A percentile compares a stretch with the other conserved stretches of the same genome.
phyloP scores from a whole-genome alignment of 2,888 invertebrate species.

The Pseudolycoriella hygida region DNA sequence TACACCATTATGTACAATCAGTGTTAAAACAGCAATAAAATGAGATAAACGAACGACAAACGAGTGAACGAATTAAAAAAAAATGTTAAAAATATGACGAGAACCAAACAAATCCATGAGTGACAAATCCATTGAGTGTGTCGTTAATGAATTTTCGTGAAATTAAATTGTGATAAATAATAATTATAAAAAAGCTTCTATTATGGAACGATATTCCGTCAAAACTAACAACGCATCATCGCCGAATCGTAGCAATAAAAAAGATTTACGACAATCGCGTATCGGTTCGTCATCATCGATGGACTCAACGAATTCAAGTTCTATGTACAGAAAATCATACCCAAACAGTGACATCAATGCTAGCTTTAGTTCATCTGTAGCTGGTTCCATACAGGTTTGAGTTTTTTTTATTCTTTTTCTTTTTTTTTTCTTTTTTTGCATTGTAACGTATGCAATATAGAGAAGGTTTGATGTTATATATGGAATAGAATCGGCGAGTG shows the following conservation, averaged over 20 bases:
- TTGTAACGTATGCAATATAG: neutral
- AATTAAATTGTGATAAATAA: too few species aligned
- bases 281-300: constrained; percentile 1
- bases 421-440: neutral
- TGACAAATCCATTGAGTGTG: too few species aligned
- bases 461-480: too few species aligned
- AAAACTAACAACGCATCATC: neutral
- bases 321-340: constrained; percentile 7
- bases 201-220: neutral
- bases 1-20: too few species aligned
- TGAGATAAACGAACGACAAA: too few species aligned
- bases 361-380: neutral
- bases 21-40: too few species aligned
- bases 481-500: too few species aligned
- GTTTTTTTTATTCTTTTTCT: neutral
- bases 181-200: too few species aligned
- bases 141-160: too few species aligned
- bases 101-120: too few species aligned
- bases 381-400: constrained; percentile 3
- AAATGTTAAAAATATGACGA: too few species aligned
- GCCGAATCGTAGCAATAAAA: neutral
- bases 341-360: constrained; percentile 3
- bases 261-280: constrained; percentile 1
- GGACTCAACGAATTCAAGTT: constrained; percentile 1
- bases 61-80: too few species aligned